Conservation (phyloP, 2,113 vertebrate species). For the mouse (Mus musculus) region GRCm39 chr4:68003001-68003500, state of each 20-base stretch:
- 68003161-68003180: neutral
- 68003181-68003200: conserved; percentile 47
- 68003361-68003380: conserved; percentile 60
- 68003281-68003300: conserved; percentile 48
- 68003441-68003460: conserved; percentile 42
- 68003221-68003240: conserved; percentile 30
- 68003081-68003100: neutral
- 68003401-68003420: conserved; percentile 69
- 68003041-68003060: neutral
- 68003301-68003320: conserved; percentile 80
- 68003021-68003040: neutral
- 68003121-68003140: neutral
- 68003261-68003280: conserved; percentile 29
- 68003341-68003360: conserved; percentile 77
- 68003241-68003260: conserved; percentile 48
- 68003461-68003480: neutral
- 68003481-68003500: neutral
- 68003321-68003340: conserved; percentile 77
- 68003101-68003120: neutral
- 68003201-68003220: conserved; percentile 46
- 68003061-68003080: neutral
- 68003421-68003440: conserved; percentile 65
- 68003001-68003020: neutral
- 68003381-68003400: conserved; percentile 53
- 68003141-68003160: neutral